A percentile compares a stretch with the other conserved stretches of the same genome.
Conservation (phyloP, 2,797 vertebrate species). For the Malacoraja senta region DNA sequence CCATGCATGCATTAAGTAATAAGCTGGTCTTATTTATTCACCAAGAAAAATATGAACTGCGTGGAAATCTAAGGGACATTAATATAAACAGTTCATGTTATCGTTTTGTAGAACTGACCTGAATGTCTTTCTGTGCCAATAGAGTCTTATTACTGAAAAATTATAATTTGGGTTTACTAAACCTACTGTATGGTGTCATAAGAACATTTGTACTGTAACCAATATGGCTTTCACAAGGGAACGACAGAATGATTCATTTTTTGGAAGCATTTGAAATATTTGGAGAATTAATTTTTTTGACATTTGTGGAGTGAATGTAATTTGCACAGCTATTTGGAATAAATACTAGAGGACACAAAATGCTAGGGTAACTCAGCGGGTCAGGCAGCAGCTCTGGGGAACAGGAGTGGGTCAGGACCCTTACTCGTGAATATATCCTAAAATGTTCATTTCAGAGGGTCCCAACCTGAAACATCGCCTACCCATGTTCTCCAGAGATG, state of each 20-base stretch:
- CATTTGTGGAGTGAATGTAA: not conserved
- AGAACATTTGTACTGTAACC: not conserved
- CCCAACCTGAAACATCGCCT: too few species aligned
- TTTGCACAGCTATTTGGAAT: not conserved
- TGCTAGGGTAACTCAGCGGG: too few species aligned
- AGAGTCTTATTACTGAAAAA: not conserved
- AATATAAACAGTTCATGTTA: not conserved
- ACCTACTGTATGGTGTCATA: not conserved
- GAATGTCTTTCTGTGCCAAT: not conserved
- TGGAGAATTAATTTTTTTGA: not conserved
- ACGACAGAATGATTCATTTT: not conserved
- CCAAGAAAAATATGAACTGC: not conserved
- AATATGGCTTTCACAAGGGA: not conserved
- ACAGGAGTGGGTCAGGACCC: too few species aligned
- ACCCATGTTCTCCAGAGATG: too few species aligned
- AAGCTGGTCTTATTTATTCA: conserved; percentile 4
- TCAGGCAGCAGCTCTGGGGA: too few species aligned
- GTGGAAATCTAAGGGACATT: not conserved
- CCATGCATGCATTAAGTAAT: not conserved
- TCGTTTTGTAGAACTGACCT: not conserved
- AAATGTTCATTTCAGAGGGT: too few species aligned
- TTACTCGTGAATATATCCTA: too few species aligned
- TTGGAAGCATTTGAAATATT: not conserved
- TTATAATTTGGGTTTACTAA: not conserved
- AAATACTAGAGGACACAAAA: not conserved